Conservation (phyloP, 1,140 invertebrate species). For the Bombus balteatus region DNA sequence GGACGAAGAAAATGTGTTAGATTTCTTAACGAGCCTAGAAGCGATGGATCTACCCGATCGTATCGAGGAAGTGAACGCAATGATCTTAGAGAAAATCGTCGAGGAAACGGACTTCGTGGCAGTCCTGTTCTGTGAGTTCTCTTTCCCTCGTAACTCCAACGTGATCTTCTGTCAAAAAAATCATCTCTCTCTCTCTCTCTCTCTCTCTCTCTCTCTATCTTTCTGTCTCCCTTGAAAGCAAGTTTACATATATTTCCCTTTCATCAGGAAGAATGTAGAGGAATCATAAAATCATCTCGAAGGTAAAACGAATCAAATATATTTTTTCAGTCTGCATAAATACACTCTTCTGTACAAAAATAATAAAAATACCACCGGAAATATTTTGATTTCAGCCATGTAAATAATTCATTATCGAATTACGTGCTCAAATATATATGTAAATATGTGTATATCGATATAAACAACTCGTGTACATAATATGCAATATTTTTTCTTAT, state of each 20-base stretch:
- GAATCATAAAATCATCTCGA: background rate
- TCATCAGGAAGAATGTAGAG: conserved; percentile 9
- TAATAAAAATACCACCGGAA: background rate
- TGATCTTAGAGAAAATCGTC: conserved; percentile 95
- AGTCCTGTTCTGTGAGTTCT: conserved; percentile 96
- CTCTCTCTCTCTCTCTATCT: conserved; percentile 25
- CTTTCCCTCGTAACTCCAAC: background rate
- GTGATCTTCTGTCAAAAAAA: background rate
- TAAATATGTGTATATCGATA: background rate
- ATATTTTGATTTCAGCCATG: conserved; percentile 6
- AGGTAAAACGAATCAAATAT: background rate
- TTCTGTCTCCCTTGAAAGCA: background rate
- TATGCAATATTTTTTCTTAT: conserved; percentile 29
- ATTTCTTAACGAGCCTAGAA: conserved; percentile 96
- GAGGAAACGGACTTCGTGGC: conserved; percentile 96
- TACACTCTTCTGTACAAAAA: background rate
- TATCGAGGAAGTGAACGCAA: conserved; percentile 97
- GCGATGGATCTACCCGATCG: conserved; percentile 97
- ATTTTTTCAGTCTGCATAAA: background rate
- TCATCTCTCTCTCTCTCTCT: conserved; percentile 23
- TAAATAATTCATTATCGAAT: background rate
- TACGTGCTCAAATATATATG: background rate
- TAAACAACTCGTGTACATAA: conserved; percentile 22
- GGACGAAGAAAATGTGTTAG: conserved; percentile 95
- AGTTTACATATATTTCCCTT: background rate